A percentile compares a stretch with the other conserved stretches of the same genome.
Evolutionary conservation across 2,888 invertebrate species (phyloP).

Genomic region (Morpho helenor): DNA sequence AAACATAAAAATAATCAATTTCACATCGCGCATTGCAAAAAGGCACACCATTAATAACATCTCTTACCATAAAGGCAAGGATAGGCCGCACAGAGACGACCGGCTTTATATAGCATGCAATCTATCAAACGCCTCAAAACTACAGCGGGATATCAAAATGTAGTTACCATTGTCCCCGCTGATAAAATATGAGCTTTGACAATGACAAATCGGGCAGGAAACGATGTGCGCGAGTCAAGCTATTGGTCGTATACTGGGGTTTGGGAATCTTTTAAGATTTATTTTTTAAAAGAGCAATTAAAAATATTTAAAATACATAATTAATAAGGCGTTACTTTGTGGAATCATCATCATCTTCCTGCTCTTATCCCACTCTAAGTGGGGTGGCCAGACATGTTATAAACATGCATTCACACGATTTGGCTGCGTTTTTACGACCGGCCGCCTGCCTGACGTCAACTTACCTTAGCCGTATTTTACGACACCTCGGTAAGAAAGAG

Average conservation of each 20-base stretch:
- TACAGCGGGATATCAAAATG: conserved; percentile 69
- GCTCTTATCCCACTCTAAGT: too few species aligned
- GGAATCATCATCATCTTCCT: too few species aligned
- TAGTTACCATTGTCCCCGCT: conserved; percentile 72
- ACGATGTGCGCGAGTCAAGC: conserved; percentile 30
- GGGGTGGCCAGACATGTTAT: too few species aligned
- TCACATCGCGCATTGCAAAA: conserved; percentile 20
- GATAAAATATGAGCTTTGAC: conserved; percentile 75
- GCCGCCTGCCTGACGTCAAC: too few species aligned
- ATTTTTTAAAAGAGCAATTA: too few species aligned
- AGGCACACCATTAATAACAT: conserved; percentile 32
- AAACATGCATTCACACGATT: too few species aligned
- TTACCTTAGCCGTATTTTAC: too few species aligned
- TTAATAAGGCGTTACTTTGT: too few species aligned
- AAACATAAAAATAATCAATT: conserved; percentile 6
- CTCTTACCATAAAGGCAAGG: conserved; percentile 35
- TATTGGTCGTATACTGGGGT: conserved; percentile 6
- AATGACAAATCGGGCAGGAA: conserved; percentile 66
- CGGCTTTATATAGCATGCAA: conserved; percentile 36
- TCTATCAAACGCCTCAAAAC: conserved; percentile 68
- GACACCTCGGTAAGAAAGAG: too few species aligned
- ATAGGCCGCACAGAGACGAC: conserved; percentile 41
- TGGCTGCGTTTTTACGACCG: too few species aligned
- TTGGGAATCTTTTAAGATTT: too few species aligned
- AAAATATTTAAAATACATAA: too few species aligned